Evolutionary conservation across 2,797 vertebrate species (phyloP).

Genomic region (Neosilurus mollespiculum): DNA sequence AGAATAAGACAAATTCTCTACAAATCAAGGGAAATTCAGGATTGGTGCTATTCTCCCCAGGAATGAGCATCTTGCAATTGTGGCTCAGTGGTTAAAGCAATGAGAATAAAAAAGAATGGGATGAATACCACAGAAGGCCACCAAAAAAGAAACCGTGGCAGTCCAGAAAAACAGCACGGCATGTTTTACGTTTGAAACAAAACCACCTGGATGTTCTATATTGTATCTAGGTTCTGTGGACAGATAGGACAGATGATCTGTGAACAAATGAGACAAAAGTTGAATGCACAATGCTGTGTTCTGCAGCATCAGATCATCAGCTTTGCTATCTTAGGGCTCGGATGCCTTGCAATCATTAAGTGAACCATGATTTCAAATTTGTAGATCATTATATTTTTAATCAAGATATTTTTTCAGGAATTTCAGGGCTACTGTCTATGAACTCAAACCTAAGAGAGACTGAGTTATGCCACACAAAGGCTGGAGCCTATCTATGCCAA

Average conservation of each 20-base stretch:
- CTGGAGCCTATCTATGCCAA: too few species aligned
- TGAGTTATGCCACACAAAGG: too few species aligned
- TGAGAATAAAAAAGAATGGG: neutral
- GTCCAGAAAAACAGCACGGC: neutral
- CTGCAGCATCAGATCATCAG: neutral
- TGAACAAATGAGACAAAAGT: neutral
- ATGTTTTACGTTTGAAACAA: neutral
- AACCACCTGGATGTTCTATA: conserved; percentile 4
- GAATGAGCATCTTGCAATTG: neutral
- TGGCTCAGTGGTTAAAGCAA: too few species aligned
- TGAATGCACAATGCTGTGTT: neutral
- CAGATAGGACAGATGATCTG: neutral
- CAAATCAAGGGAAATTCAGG: neutral
- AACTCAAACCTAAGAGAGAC: neutral
- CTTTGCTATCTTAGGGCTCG: neutral
- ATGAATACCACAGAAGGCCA: neutral
- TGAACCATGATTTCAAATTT: neutral
- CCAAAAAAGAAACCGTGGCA: neutral
- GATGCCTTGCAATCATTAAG: neutral
- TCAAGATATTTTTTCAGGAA: neutral
- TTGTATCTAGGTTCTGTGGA: neutral
- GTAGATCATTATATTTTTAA: neutral
- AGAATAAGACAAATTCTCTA: neutral
- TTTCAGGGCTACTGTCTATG: neutral
- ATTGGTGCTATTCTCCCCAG: neutral